Evolutionary conservation across 2,888 invertebrate genomes (phyloP).

Genomic region (Tetranychus piercei): DNA sequence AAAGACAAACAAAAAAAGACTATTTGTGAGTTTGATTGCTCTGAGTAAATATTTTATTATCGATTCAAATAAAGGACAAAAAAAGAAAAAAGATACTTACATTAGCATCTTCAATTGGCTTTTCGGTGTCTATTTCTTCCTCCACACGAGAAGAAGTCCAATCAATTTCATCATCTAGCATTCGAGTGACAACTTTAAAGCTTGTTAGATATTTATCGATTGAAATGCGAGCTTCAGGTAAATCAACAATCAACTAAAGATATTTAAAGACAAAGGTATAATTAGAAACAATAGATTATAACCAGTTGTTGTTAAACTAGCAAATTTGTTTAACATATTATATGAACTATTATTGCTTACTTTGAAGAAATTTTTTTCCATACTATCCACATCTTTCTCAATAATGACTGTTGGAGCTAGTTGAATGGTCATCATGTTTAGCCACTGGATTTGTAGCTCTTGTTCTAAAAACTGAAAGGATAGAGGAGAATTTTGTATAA

Average conservation of each 20-base stretch:
- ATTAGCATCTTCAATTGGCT: not conserved
- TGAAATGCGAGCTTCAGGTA: conserved; percentile 1
- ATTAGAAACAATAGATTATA: not conserved
- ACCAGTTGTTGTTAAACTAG: not conserved
- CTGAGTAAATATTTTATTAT: not conserved
- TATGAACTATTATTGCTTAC: not conserved
- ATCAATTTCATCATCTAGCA: not conserved
- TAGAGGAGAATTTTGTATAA: not conserved
- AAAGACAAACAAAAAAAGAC: not conserved
- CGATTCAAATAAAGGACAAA: not conserved
- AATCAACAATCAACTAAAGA: not conserved
- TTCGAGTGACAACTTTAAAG: not conserved
- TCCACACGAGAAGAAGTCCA: not conserved
- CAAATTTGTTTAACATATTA: not conserved
- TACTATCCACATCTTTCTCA: conserved; percentile 4
- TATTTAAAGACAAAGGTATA: not conserved
- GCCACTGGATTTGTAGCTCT: not conserved
- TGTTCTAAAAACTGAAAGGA: not conserved
- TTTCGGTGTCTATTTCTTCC: not conserved
- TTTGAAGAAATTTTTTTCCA: conserved; percentile 6
- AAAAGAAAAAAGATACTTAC: not conserved
- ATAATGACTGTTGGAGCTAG: not conserved
- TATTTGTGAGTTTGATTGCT: not conserved
- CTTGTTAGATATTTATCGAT: not conserved
- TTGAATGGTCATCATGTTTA: not conserved